A percentile compares a stretch with the other conserved stretches of the same genome.
Evolutionary conservation across 2,797 vertebrate genomes (phyloP).

Genomic region (Eurystomus glaucurus): DNA sequence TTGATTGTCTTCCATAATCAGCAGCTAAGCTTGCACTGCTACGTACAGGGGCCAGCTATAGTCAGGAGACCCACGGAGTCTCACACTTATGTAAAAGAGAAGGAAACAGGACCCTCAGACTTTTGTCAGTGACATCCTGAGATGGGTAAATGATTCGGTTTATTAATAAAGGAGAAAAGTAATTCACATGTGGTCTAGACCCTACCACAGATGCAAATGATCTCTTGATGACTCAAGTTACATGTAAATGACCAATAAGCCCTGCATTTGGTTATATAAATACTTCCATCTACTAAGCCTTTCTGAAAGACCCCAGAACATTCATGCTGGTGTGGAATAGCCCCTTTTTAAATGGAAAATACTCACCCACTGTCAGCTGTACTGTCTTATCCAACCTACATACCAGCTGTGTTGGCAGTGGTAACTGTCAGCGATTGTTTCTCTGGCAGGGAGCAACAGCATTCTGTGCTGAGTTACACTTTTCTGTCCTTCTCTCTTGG

Average conservation of each 20-base stretch:
- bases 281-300: background rate
- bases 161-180: background rate
- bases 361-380: background rate
- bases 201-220: background rate
- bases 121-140: background rate
- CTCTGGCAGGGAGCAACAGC: background rate
- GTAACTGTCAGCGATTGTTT: background rate
- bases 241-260: background rate
- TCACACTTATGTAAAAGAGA: background rate
- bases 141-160: background rate
- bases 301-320: background rate
- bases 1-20: background rate
- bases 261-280: background rate
- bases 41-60: accelerated
- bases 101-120: background rate
- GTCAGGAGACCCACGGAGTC: background rate
- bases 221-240: background rate
- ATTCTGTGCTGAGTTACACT: background rate
- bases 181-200: background rate
- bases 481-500: background rate
- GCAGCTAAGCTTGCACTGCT: background rate
- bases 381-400: background rate
- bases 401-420: background rate
- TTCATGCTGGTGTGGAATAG: background rate
- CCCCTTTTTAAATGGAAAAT: background rate